A percentile compares a stretch with the other conserved stretches of the same genome.
Conservation (phyloP, 35 echinoderm and acorn worm genomes). For the Nesometra sesokonis region DNA sequence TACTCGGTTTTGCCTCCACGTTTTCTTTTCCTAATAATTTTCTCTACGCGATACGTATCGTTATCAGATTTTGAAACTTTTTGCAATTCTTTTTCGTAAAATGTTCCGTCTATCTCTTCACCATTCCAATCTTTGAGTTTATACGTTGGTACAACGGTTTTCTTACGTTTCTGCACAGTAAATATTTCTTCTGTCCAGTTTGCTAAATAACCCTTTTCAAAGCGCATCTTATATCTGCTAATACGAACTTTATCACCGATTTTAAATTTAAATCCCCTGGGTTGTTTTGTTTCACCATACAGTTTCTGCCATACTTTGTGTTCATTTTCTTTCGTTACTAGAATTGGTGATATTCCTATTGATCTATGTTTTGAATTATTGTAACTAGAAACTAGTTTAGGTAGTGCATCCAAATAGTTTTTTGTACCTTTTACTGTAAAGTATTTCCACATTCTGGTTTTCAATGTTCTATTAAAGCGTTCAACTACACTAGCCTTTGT, state of each 20-base stretch:
- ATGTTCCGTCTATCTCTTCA: slow-evolving; percentile 12
- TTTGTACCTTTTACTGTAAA: slow-evolving; percentile 30
- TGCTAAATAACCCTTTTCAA: slow-evolving; percentile 26
- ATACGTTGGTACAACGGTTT: slow-evolving; percentile 6
- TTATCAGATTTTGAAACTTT: slow-evolving; percentile 17
- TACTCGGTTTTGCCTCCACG: slow-evolving; percentile 15
- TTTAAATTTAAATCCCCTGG: slow-evolving; percentile 16
- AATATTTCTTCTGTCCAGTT: slow-evolving; percentile 39
- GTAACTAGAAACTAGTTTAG: slow-evolving; percentile 34
- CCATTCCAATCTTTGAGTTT: slow-evolving; percentile 8
- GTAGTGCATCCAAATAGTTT: slow-evolving; percentile 30
- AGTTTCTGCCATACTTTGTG: slow-evolving; percentile 20
- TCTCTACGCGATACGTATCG: slow-evolving; percentile 13
- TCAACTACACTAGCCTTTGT: slow-evolving; percentile 54
- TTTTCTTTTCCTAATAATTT: slow-evolving; percentile 20
- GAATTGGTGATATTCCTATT: slow-evolving; percentile 30
- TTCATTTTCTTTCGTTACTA: slow-evolving; percentile 51
- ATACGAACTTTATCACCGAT: slow-evolving; percentile 44
- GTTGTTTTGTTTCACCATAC: slow-evolving; percentile 1
- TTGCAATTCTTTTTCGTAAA: slow-evolving; percentile 30
- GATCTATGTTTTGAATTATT: slow-evolving; percentile 41
- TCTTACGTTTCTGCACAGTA: background rate
- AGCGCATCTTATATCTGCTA: background rate
- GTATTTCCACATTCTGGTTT: slow-evolving; percentile 33
- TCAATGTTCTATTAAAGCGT: slow-evolving; percentile 44